A percentile compares a stretch with the other conserved stretches of the same genome.
Conservation (phyloP, 2,797 vertebrate species). For the Enteromius anoplus region DNA sequence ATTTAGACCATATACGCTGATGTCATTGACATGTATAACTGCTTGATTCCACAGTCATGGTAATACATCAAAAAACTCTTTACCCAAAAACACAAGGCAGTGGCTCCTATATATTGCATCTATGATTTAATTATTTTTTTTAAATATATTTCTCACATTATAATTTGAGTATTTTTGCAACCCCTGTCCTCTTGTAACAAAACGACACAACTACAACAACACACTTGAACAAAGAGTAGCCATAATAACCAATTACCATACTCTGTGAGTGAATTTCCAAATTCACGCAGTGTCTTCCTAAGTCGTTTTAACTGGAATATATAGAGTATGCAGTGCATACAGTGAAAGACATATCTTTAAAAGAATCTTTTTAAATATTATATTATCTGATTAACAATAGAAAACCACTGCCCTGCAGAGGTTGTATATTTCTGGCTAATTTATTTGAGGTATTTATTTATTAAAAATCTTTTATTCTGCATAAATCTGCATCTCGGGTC, state of each 20-base stretch:
- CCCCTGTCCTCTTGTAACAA: slow-evolving; percentile 10
- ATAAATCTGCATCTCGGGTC: slow-evolving; percentile 90
- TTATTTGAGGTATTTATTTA: not conserved
- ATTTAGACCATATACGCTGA: slow-evolving; percentile 23
- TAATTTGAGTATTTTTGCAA: slow-evolving; percentile 15
- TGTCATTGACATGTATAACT: slow-evolving; percentile 19
- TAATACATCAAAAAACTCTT: slow-evolving; percentile 6
- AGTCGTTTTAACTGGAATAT: slow-evolving; percentile 20
- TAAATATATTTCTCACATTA: not conserved
- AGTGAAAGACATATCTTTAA: slow-evolving; percentile 16
- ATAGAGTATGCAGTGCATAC: slow-evolving; percentile 27
- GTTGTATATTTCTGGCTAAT: slow-evolving; percentile 64
- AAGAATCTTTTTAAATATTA: slow-evolving; percentile 40
- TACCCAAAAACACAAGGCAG: slow-evolving; percentile 37
- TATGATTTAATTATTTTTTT: not conserved
- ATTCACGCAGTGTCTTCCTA: not conserved
- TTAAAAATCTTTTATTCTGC: slow-evolving; percentile 77
- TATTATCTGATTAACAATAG: slow-evolving; percentile 42
- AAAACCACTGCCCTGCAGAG: slow-evolving; percentile 88
- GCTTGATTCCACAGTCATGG: slow-evolving; percentile 40
- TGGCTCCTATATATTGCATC: slow-evolving; percentile 25
- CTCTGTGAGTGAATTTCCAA: not conserved
- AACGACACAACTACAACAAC: slow-evolving; percentile 10
- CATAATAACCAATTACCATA: slow-evolving; percentile 3
- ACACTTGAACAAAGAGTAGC: slow-evolving; percentile 19